Base-by-base conservation (phyloP, 2,797 vertebrate species). In the Bryconaethiops microstoma region DNA sequence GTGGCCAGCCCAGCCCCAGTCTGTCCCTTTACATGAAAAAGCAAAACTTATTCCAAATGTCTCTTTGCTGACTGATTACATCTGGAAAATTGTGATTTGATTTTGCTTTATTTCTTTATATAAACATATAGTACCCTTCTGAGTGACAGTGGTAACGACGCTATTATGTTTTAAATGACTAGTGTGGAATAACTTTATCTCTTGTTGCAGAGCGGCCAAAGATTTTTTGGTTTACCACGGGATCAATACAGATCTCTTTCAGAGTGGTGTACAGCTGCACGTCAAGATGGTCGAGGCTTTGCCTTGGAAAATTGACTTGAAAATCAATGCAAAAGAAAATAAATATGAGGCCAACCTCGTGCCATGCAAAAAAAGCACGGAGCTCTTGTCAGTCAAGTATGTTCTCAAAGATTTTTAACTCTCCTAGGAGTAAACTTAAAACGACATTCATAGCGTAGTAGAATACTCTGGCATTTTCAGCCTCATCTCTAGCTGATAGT, bases 181-280 rank as follows among this genome's bases (percentile, higher is more conserved):
- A 55, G 1, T 7, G 39, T 17, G 57, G 17, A 75, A 19, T 55
- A 5, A 79, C 13, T 59, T 69, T 25, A 7, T 42, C 35, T 62
- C 6, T 55, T 70, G 74, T 88, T 77, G 17, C 74, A 95, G 94
- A 55, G 86, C 45, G 74, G 87, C 89, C 29, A 93, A 92, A 74
- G 92, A 95, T 75, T 79, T 90, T 17, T 92, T 91, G 90, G 1
- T 90, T 69, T 94, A 90, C 87, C 89, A 93, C 13, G 94, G 94
- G 17, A 91, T 95, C 88, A 95, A 92, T 89, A 94, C 93, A 5
- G 91, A 94, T 39, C 74, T 95, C 12, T 93, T 95, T 86, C 94
- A 95, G 88, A 88, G 87, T 77, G 94, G 93, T 4, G 72, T 64
- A 0, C 92, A 95, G 85, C 40, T 92, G 0, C 92, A 91, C 77